Conservation (phyloP, 2,888 invertebrate genomes). For the Xanthostigma xanthostigma region DNA sequence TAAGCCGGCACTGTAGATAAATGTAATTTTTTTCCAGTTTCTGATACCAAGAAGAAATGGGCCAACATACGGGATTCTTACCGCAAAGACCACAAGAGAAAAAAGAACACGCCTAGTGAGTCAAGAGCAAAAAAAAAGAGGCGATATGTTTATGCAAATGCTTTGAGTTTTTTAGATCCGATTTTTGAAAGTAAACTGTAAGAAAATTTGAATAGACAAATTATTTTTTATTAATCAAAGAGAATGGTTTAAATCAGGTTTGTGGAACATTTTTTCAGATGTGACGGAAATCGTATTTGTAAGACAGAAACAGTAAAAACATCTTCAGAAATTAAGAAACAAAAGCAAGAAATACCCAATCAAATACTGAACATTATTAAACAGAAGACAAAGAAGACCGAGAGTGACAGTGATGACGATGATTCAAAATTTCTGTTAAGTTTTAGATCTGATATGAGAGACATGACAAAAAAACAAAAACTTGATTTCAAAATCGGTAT, state of each 20-base stretch:
- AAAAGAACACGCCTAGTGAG: background rate
- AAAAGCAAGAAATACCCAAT: background rate
- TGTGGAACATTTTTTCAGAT: background rate
- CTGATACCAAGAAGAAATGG: no score
- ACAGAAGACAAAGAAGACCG: background rate
- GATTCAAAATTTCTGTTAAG: constrained; percentile 1
- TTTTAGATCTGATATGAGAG: constrained; percentile 1
- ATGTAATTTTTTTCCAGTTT: no score
- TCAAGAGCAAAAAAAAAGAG: background rate
- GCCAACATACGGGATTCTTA: no score
- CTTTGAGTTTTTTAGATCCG: background rate
- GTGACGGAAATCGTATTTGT: background rate
- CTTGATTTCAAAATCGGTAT: constrained; percentile 1
- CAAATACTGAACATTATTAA: constrained; percentile 1
- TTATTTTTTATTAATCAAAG: background rate
- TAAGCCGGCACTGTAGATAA: no score
- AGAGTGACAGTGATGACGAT: background rate
- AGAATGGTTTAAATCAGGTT: background rate
- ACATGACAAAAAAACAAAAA: background rate
- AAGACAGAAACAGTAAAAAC: background rate
- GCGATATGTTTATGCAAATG: background rate
- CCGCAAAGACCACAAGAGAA: no score
- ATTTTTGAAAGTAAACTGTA: constrained; percentile 1
- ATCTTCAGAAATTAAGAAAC: background rate
- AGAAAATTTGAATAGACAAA: background rate